phyloP scores from a whole-genome alignment of 2,888 invertebrate species.

The Serripes groenlandicus region DNA sequence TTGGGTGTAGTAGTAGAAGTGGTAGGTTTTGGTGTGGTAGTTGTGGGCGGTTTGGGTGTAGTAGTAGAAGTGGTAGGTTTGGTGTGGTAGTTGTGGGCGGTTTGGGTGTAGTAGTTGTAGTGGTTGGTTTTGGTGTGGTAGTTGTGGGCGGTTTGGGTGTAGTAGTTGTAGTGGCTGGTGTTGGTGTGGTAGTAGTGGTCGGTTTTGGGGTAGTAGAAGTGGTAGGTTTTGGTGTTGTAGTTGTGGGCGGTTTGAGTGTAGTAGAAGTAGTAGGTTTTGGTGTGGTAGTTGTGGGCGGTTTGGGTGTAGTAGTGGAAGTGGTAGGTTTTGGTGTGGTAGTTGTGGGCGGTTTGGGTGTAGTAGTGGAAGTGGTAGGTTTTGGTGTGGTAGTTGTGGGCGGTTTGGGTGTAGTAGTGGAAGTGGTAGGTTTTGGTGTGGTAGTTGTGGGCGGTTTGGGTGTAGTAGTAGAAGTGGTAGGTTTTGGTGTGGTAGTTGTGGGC shows the following conservation, averaged over 20 bases:
- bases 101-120: slow-evolving; percentile 26
- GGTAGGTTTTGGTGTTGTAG: too few species aligned
- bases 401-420: neutral
- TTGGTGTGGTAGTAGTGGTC: too few species aligned
- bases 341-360: slow-evolving; percentile 19
- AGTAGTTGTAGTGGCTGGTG: too few species aligned
- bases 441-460: slow-evolving; percentile 42
- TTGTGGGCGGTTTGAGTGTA: too few species aligned
- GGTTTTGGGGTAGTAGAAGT: too few species aligned
- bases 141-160: slow-evolving; percentile 19
- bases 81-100: too few species aligned
- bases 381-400: slow-evolving; percentile 40
- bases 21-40: slow-evolving; percentile 33
- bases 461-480: slow-evolving; percentile 52
- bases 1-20: too few species aligned
- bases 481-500: slow-evolving; percentile 44
- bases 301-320: slow-evolving; percentile 20
- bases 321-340: slow-evolving; percentile 36
- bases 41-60: too few species aligned
- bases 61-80: too few species aligned
- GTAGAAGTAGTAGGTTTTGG: too few species aligned
- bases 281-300: slow-evolving; percentile 41
- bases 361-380: slow-evolving; percentile 29
- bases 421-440: slow-evolving; percentile 44
- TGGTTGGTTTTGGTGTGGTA: slow-evolving; percentile 34